Percentiles rank a stretch among this genome's conserved stretches.
Evolutionary conservation across 2,888 invertebrate species (phyloP).

Genomic region (Entomobrya multifasciata): DNA sequence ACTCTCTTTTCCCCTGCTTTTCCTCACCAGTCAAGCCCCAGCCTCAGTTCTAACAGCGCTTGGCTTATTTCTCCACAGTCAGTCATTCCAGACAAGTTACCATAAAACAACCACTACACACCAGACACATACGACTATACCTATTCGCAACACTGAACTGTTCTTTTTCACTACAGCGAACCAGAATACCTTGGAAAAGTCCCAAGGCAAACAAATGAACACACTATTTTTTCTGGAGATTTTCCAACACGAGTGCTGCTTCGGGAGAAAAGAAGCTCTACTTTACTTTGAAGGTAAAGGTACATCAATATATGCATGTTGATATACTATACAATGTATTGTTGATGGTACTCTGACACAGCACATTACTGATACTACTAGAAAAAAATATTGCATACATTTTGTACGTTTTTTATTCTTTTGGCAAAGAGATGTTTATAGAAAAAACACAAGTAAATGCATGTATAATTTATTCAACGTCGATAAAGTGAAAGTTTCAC

Average conservation of each 20-base stretch:
- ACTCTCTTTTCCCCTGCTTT: neutral
- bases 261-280: neutral
- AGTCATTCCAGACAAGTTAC: slow-evolving; percentile 19
- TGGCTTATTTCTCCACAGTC: neutral
- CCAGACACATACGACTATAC: neutral
- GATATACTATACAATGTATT: too few relatives aligned
- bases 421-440: neutral
- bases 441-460: neutral
- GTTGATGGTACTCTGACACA: too few relatives aligned
- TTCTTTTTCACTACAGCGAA: neutral
- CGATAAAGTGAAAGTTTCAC: neutral
- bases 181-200: slow-evolving; percentile 42
- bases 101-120: neutral
- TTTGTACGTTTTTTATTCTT: neutral
- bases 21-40: neutral
- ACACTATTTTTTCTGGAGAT: slow-evolving; percentile 54
- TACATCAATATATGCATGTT: too few relatives aligned
- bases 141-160: neutral
- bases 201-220: slow-evolving; percentile 67
- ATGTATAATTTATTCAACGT: neutral
- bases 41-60: too few relatives aligned
- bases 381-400: too few relatives aligned
- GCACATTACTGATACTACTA: too few relatives aligned
- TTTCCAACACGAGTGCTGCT: slow-evolving; percentile 44
- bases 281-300: too few relatives aligned